phyloP scores from a whole-genome alignment of 2,113 vertebrate genomes.

The Indri indri region DNA sequence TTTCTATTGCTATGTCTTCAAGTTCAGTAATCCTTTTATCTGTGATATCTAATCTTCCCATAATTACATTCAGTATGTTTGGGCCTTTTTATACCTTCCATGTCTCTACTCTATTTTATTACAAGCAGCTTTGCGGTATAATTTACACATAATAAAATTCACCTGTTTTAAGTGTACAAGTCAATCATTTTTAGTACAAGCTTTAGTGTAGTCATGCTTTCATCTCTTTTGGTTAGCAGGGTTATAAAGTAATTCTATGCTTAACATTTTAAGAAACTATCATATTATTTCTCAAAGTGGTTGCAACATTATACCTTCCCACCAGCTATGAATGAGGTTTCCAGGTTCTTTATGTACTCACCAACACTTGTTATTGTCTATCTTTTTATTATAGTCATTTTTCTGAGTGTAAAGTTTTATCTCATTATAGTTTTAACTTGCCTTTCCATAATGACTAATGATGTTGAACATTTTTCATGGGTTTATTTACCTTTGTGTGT shows the following conservation, averaged over 20 bases:
- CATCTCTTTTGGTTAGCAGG: background rate
- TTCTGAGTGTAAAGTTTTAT: background rate
- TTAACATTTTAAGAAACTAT: constrained; percentile 4
- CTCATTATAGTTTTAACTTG: background rate
- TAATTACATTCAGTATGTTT: background rate
- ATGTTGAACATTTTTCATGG: background rate
- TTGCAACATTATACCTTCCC: background rate
- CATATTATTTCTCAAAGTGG: background rate
- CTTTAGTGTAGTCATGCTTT: background rate
- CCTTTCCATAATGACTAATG: background rate
- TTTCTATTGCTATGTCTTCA: background rate
- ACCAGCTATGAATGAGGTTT: background rate
- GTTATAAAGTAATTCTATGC: background rate
- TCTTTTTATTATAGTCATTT: background rate
- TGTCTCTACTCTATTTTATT: background rate
- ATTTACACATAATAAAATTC: background rate
- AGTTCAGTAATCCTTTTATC: background rate
- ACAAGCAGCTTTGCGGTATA: background rate
- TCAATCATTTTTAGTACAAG: background rate
- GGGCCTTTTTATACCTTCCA: background rate
- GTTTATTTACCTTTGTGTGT: background rate
- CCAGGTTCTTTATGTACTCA: background rate
- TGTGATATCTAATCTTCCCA: background rate
- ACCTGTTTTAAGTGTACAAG: background rate
- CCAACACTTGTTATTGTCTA: background rate